Base-by-base conservation (phyloP, 1,140 invertebrate species). In the Nebria ingens region DNA sequence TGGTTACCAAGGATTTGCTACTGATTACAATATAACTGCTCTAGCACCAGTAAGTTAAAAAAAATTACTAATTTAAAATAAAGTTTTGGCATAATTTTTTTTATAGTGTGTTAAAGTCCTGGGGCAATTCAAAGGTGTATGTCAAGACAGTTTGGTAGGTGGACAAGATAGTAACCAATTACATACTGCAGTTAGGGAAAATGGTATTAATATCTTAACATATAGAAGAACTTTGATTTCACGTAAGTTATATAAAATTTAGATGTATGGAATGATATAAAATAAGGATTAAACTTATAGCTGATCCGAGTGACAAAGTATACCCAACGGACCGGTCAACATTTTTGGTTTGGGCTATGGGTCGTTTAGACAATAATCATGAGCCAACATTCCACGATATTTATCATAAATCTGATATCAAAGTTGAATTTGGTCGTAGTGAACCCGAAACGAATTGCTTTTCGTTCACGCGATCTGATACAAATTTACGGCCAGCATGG, bases 11-110 rank as follows among this genome's bases (percentile, higher is more conserved):
- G 87, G 86, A 9, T 81, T 81, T 63, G 86, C 85, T 2, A 75
- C 76, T 2, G 91, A 94, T 75, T 93, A 92, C 64, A 93, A 91
- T 66, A 81, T 94, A 50, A 90, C 89, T 12, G 87, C 86, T 0
- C 75, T 86, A 65, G 83, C 89, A 45, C 86, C 90, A 15, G 86
- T 89, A 73, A 72, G 71, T 73, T 20, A n/a, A 22, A 21, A 22
- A 40, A 53, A 54, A n/a, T n/a, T n/a, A 55, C 20, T 55, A 56
- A 40, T 21, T 50, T 54, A 42, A 53, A 21, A 54, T 55, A 12
- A 25, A 49, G 34, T 54, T 19, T 19, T 34, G 45, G 20, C 49
- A 51, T 45, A 49, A 58, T 51, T 60, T 22, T 56, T 56, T n/a
- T 70, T 71, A 50, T 64, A 88, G 82, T 93, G 91, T 70, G 84